Base-by-base conservation (phyloP, 2,113 vertebrate species). In the Catharus bicknelli region DNA sequence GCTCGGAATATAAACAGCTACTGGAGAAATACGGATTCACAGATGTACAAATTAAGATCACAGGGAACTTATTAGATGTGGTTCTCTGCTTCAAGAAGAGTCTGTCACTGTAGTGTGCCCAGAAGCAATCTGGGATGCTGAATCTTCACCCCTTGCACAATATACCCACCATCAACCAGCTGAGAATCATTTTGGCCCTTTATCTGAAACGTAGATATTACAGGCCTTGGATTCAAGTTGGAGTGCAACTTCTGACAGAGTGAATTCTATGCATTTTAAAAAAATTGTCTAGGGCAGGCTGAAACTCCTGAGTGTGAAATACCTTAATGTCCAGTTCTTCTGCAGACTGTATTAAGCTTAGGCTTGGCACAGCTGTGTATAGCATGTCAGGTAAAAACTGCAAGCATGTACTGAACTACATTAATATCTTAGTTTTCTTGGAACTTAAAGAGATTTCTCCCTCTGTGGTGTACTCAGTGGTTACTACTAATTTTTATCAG, bases 31-130 rank as follows among this genome's bases (percentile, higher is more conserved):
- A 99, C 0, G 97, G 98, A 63, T 99, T 99, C 78, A 90, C 93
- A 82, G 83, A 92, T 17, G 70, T 96, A 16, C 94, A 97, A 50
- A 83, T 98, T 94, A 98, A 85, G 83, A 96, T 97, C 59, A 98
- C 98, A 53, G 96, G 96, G 69, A 98, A 96, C 88, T 83, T 99
- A 38, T 5, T 99, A 90, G 99, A 99, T 83, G 97, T 89, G 45
- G 91, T 99, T 96, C 95, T 99, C 26, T 98, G 97, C 86, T 90
- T 98, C 75, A 99, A 97, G 96, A 95, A 89, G 74, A 67, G 30
- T 48, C n/a, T 74, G 30, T 58, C 34, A 45, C 42, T 7, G 0
- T 96, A 93, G 63, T 4, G 13, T 76, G 27, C 26, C 54, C 58
- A 48, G 38, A 76, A 75, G 14, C 61, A 88, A 64, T 54, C 16